Conservation (phyloP, 2,113 vertebrate genomes). For the Syngnathus floridae region DNA sequence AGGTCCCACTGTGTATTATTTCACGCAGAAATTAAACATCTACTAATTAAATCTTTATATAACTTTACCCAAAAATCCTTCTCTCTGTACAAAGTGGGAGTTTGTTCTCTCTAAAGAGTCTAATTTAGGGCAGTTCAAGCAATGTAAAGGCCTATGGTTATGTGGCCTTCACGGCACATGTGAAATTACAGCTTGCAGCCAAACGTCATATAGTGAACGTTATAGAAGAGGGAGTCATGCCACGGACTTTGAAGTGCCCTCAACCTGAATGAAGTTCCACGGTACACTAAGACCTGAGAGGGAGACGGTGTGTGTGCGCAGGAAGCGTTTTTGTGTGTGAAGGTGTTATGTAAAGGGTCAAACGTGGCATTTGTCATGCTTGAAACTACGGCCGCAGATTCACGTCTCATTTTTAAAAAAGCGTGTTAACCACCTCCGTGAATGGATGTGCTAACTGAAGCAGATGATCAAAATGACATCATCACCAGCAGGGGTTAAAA, state of each 20-base stretch:
- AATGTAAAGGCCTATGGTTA: slow-evolving; percentile 51
- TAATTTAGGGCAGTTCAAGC: slow-evolving; percentile 48
- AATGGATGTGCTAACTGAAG: slow-evolving; percentile 15
- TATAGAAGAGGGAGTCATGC: slow-evolving; percentile 37
- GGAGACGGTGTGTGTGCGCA: background rate
- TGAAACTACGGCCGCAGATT: slow-evolving; percentile 13
- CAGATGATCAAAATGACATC: slow-evolving; percentile 28
- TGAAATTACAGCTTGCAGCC: slow-evolving; percentile 57
- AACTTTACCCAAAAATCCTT: background rate
- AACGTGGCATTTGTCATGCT: slow-evolving; percentile 30
- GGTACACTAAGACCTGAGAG: background rate
- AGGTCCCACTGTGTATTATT: background rate
- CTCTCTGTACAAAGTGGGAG: slow-evolving; percentile 8
- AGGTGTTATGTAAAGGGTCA: slow-evolving; percentile 10
- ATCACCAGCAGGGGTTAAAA: slow-evolving; percentile 19
- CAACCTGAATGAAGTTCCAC: slow-evolving; percentile 7
- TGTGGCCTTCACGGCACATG: slow-evolving; percentile 48
- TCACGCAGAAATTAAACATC: background rate
- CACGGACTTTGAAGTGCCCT: slow-evolving; percentile 40
- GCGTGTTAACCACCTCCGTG: slow-evolving; percentile 6
- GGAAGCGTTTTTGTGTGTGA: slow-evolving; percentile 9
- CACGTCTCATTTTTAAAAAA: background rate
- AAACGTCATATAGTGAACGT: slow-evolving; percentile 40
- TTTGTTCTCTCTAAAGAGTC: slow-evolving; percentile 38
- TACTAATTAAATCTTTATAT: slow-evolving; percentile 9